These are phyloP conservation scores for Harpegnathos saltator DNA, from an alignment of 1,140 invertebrate species.

Conservation along the genomic window DNA sequence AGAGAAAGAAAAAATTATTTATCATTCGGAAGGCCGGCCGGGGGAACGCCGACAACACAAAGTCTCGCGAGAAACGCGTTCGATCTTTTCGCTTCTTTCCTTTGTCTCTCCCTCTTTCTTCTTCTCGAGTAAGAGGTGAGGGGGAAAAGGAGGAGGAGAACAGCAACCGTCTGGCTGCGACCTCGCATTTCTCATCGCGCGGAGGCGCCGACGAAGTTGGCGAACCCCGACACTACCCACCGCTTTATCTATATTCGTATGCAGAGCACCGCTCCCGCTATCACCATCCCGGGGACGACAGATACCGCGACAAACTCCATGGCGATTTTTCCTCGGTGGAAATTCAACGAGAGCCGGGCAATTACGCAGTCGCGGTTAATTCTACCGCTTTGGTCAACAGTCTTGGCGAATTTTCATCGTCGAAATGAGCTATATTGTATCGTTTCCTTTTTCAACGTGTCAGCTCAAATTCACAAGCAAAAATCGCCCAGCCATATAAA, in stretches of 20 bases:
- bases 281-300: constrained; percentile 31
- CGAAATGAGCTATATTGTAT: not conserved
- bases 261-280: constrained; percentile 13
- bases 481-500: too few relatives aligned
- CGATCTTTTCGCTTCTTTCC: constrained; percentile 1
- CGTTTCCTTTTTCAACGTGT: too few relatives aligned
- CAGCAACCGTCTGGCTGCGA: constrained; percentile 40
- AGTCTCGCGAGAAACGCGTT: constrained; percentile 4
- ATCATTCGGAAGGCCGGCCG: not conserved
- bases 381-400: not conserved
- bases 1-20: constrained; percentile 16
- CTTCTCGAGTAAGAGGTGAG: not conserved
- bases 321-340: not conserved
- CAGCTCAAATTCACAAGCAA: too few relatives aligned
- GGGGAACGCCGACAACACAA: not conserved
- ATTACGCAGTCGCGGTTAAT: constrained; percentile 8
- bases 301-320: not conserved
- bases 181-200: constrained; percentile 56
- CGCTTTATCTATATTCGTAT: constrained; percentile 20
- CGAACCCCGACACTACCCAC: constrained; percentile 15
- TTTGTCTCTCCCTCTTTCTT: not conserved
- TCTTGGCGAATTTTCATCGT: not conserved
- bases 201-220: constrained; percentile 56
- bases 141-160: not conserved
- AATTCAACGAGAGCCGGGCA: not conserved